A percentile compares a stretch with the other conserved stretches of the same genome.
phyloP scores from a whole-genome alignment of 2,113 vertebrate genomes.

The Colaptes auratus region DNA sequence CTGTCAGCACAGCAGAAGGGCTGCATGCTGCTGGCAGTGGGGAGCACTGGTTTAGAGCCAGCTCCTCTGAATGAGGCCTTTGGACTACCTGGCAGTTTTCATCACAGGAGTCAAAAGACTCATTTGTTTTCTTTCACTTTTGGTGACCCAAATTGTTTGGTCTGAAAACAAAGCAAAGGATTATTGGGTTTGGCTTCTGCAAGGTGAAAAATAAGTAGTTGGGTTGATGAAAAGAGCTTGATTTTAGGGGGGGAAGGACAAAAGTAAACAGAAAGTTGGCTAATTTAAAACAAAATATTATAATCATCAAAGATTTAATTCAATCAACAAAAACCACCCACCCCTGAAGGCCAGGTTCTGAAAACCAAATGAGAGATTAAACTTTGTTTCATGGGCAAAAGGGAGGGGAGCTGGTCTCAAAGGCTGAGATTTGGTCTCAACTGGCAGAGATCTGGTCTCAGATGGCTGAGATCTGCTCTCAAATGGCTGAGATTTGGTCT shows the following conservation, averaged over 20 bases:
- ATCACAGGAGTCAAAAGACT: background rate
- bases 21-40: background rate
- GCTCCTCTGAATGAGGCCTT: background rate
- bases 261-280: constrained; percentile 7
- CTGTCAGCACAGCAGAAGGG: background rate
- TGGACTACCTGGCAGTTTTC: background rate
- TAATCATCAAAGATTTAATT: background rate
- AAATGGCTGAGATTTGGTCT: no score
- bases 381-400: background rate
- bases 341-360: background rate
- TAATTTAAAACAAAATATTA: background rate
- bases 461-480: no score
- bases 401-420: no score
- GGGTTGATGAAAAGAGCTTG: constrained; percentile 22
- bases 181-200: constrained; percentile 26
- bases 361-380: constrained; percentile 18
- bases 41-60: background rate
- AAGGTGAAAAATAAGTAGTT: constrained; percentile 3
- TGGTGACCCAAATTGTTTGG: constrained; percentile 25
- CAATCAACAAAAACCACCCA: no score
- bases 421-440: no score
- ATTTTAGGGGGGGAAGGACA: background rate
- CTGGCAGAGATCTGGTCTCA: no score
- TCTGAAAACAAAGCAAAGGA: constrained; percentile 21
- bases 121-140: background rate